Percentiles rank a stretch among this genome's conserved stretches.
Conservation (phyloP, 2,888 invertebrate species). For the Dryadula phaetusa region DNA sequence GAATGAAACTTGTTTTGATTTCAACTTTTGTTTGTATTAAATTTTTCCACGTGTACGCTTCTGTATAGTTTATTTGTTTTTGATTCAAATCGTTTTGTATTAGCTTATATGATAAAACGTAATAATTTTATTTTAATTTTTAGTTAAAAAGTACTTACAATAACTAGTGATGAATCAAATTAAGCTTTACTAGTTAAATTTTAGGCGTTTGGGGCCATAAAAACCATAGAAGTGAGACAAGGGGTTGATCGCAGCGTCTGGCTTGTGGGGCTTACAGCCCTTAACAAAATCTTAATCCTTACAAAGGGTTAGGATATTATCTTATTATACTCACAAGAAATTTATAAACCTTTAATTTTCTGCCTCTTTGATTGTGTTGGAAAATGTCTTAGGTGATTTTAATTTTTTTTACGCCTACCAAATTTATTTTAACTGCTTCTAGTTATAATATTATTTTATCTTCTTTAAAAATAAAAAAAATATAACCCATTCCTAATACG, state of each 20-base stretch:
- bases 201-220: conserved; percentile 10
- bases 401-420: neutral
- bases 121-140: too few species aligned
- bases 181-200: neutral
- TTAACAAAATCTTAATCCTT: conserved; percentile 84
- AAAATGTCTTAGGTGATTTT: conserved; percentile 34
- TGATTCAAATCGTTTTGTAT: neutral
- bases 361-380: conserved; percentile 56
- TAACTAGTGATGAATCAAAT: conserved; percentile 7
- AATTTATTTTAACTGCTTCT: too few species aligned
- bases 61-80: neutral
- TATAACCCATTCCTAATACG: neutral
- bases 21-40: conserved; percentile 27
- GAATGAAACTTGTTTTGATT: conserved; percentile 34
- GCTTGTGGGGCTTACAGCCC: conserved; percentile 69
- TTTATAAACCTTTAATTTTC: conserved; percentile 70
- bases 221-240: conserved; percentile 43
- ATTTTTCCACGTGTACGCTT: conserved; percentile 19
- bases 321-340: conserved; percentile 81
- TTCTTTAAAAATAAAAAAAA: neutral
- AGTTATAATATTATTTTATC: too few species aligned
- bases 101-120: too few species aligned
- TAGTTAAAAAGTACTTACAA: neutral
- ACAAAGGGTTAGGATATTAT: conserved; percentile 84
- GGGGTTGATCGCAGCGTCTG: conserved; percentile 72